Conservation (phyloP, 2,888 invertebrate genomes). For the Aproaerema taeniolella region DNA sequence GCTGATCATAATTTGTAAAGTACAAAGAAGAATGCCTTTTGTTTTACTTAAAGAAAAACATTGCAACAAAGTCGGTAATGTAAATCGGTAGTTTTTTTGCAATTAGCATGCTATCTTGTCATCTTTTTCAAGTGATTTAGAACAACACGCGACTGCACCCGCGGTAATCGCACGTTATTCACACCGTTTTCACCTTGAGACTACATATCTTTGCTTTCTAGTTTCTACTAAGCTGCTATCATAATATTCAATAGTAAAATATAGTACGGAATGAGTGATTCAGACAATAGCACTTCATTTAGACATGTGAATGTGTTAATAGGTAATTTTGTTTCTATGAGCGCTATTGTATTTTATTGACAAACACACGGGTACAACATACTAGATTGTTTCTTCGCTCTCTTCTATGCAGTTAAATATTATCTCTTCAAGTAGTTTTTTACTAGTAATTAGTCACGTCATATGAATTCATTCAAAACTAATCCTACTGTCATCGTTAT, state of each 20-base stretch:
- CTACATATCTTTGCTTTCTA: slow-evolving; percentile 50
- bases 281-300: no score
- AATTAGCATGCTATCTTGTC: slow-evolving; percentile 27
- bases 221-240: slow-evolving; percentile 15
- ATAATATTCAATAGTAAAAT: slow-evolving; percentile 2
- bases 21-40: no score
- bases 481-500: slow-evolving; percentile 42
- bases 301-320: no score
- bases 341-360: slow-evolving; percentile 7
- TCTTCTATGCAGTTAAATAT: not conserved
- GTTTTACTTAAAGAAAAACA: no score
- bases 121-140: slow-evolving; percentile 25
- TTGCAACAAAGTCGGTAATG: no score
- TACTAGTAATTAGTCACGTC: slow-evolving; percentile 26
- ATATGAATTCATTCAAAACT: slow-evolving; percentile 26
- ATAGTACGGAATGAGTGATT: no score
- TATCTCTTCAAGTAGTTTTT: slow-evolving; percentile 13
- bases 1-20: no score
- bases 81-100: no score
- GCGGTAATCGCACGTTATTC: slow-evolving; percentile 35
- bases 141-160: slow-evolving; percentile 42
- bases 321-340: no score
- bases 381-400: slow-evolving; percentile 7
- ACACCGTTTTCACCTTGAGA: slow-evolving; percentile 50
- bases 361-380: slow-evolving; percentile 9